Percentiles rank a stretch among this genome's conserved stretches.
phyloP scores from a whole-genome alignment of 2,113 vertebrate species.

The Numida meleagris region DNA sequence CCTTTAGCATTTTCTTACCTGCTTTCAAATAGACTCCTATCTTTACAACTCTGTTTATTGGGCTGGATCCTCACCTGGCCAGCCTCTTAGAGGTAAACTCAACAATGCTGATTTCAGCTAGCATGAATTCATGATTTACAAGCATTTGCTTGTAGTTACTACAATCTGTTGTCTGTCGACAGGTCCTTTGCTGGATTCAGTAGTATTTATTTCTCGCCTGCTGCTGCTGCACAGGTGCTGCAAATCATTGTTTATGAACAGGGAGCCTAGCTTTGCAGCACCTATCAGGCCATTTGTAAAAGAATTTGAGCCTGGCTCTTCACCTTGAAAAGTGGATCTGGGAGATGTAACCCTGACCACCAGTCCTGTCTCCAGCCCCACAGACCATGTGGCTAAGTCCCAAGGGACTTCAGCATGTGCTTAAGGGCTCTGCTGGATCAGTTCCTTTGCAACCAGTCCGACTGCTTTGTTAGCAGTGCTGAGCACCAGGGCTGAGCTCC shows the following conservation, averaged over 20 bases:
- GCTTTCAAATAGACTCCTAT: neutral
- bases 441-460: conserved; percentile 54
- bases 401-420: conserved; percentile 56
- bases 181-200: neutral
- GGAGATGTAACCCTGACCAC: neutral
- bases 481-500: conserved; percentile 65
- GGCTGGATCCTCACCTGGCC: neutral
- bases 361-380: neutral
- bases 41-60: neutral
- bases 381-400: conserved; percentile 17
- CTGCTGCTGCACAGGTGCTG: neutral
- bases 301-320: neutral
- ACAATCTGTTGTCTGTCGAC: neutral
- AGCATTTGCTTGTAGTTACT: neutral
- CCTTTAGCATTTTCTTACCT: conserved; percentile 15
- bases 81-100: neutral
- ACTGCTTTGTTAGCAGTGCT: conserved; percentile 70
- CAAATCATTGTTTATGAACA: neutral
- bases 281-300: neutral
- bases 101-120: neutral
- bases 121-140: neutral
- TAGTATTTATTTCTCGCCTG: neutral
- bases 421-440: conserved; percentile 67
- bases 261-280: neutral
- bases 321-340: neutral